Evolutionary conservation across 92 coral and sea anemone species (phyloP), one percentile per base, ranked within the genome.

Genomic region (Siderastrea radians): DNA sequence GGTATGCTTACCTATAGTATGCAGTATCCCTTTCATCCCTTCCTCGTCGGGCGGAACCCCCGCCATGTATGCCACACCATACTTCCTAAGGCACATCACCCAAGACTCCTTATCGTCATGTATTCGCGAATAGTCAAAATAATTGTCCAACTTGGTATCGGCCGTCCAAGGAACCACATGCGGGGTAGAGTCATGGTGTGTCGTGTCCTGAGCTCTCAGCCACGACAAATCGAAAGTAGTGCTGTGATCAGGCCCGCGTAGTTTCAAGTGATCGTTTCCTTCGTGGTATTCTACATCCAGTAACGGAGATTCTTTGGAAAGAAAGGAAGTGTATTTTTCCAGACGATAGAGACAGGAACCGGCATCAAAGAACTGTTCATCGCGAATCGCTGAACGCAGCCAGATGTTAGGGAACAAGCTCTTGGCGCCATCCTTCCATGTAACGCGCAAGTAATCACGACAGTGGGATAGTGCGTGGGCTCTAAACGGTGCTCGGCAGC

Each of bases 131-230:
- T 77, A 77, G 51, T 77, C n/a, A n/a, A n/a, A n/a, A n/a, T n/a
- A n/a, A n/a, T n/a, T n/a, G n/a, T n/a, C n/a, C n/a, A n/a, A n/a
- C n/a, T n/a, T n/a, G n/a, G n/a, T n/a, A n/a, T n/a, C n/a, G n/a
- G n/a, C n/a, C n/a, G n/a, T n/a, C n/a, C n/a, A n/a, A n/a, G n/a
- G n/a, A n/a, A n/a, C n/a, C n/a, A n/a, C n/a, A n/a, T n/a, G n/a
- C n/a, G n/a, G n/a, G 26, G 15, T 44, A 9, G 5, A 12, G 44
- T 15, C 68, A 16, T 59, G 64, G 14, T 58, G 82, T 38, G 62
- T 77, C 16, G 82, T 55, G 48, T 81, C 86, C 45, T 81, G 86
- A 7, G 86, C 86, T 9, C 86, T 38, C 63, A 81, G 49, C 86
- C 86, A 81, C 2, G 86, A 52, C 10, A 61, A 57, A 57, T 81